Base-by-base conservation (phyloP, 2,888 invertebrate species). In the Platerodrilus igneus region DNA sequence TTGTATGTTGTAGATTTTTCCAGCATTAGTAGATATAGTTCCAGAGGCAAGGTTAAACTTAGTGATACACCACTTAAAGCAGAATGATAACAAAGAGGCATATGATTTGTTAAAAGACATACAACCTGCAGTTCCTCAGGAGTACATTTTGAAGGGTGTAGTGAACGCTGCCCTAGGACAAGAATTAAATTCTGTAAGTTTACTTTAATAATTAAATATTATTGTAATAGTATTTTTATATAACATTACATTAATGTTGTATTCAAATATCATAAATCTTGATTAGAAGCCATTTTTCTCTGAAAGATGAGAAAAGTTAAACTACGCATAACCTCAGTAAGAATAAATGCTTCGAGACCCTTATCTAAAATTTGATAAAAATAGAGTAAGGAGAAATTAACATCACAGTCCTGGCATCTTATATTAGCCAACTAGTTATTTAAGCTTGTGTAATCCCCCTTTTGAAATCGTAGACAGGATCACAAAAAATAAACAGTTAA, bases 11-110 rank as follows among this genome's bases (percentile, higher is more conserved):
- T 45, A 77, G 77, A 71, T 78, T 0, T 74, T 99, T 46, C 97
- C 97, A 0, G 81, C 84, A 20, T 70, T 99, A 22, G 83, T 99
- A 1, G 94, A 96, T 67, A 88, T 96, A 3, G 88, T 99, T 16
- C 93, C 95, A 0, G 99, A 99, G 71, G 97, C 99, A 0, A 76
- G 96, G 20, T 74, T 97, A 2, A 99, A 99, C 72, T 76, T 99
- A 42, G 94, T 96, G 2, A 93, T 97, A 41, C 91, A 94, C 69
- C 82, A 95, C 61, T 77, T 99, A 15, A 84, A 86, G 53, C 87
- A 86, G 66, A 83, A 92, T 51, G 91, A 95, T 57, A 79, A 92
- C 1, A 73, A 83, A 42, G 93, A 94, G 63, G 95, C 96, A 0
- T 86, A 87, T 53, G 81, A 84, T 20, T 67, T 97, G 25, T 80